Conservation (phyloP, 1,140 invertebrate species). For the Scaptomyza hsui region DNA sequence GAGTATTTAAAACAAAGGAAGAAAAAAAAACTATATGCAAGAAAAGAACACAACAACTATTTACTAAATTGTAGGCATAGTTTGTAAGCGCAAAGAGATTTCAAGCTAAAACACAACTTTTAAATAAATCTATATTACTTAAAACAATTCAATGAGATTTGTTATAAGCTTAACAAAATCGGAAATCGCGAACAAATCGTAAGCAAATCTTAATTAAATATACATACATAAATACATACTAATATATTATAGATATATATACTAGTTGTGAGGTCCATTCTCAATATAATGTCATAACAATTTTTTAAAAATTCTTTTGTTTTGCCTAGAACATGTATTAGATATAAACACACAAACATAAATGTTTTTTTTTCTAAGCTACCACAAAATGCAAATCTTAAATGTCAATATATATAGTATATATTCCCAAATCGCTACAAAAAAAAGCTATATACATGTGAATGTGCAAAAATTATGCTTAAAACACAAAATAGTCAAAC, state of each 20-base stretch:
- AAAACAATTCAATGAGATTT: neutral
- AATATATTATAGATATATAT: neutral
- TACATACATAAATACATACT: neutral
- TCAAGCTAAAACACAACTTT: neutral
- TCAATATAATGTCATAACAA: neutral
- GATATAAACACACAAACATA: neutral
- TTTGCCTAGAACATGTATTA: slow-evolving; percentile 7
- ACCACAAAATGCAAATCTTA: slow-evolving; percentile 19
- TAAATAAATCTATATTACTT: neutral
- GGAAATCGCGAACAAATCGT: neutral
- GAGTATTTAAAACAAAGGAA: neutral
- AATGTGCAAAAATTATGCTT: neutral
- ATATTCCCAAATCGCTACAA: slow-evolving; percentile 16
- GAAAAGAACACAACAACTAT: neutral
- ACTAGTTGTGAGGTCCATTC: slow-evolving; percentile 10
- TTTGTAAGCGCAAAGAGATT: neutral
- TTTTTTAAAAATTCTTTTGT: slow-evolving; percentile 2
- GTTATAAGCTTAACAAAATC: neutral
- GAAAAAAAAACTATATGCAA: neutral
- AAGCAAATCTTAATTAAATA: slow-evolving; percentile 4
- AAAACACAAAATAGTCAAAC: neutral
- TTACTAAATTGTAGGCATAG: slow-evolving; percentile 2
- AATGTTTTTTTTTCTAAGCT: neutral
- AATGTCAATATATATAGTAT: slow-evolving; percentile 16
- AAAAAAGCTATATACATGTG: neutral